Evolutionary conservation across 2,888 invertebrate species (phyloP).

Genomic region (Chaetogeoica ovagalla): DNA sequence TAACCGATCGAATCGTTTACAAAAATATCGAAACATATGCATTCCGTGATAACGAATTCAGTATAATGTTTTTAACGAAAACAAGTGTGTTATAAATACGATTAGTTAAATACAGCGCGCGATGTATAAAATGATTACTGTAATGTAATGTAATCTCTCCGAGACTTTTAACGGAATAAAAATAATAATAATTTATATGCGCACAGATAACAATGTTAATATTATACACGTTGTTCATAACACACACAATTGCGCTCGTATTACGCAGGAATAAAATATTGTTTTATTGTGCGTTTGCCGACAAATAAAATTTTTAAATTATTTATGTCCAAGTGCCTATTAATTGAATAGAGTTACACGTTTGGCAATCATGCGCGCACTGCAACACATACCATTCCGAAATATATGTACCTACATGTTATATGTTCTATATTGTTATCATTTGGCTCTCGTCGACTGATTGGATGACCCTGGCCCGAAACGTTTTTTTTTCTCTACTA

Average conservation of each 20-base stretch:
- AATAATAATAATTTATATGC: no score
- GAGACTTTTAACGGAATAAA: no score
- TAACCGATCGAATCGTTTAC: no score
- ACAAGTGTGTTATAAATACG: no score
- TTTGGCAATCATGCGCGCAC: neutral
- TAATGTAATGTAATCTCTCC: no score
- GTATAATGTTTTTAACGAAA: no score
- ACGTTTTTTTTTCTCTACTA: neutral
- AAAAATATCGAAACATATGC: no score
- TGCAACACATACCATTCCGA: neutral
- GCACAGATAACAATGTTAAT: no score
- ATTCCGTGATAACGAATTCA: no score
- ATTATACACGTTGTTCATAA: no score
- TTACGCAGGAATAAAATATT: neutral
- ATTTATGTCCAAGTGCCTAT: neutral
- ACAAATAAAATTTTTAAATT: slow-evolving; percentile 14
- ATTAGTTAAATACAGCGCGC: no score
- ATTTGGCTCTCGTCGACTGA: slow-evolving; percentile 13
- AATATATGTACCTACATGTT: neutral
- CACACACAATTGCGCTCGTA: neutral
- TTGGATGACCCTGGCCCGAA: slow-evolving; percentile 36
- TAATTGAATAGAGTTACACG: neutral
- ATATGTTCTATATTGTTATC: neutral
- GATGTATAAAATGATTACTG: no score
- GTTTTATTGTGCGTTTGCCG: neutral